phyloP scores from a whole-genome alignment of 1,140 invertebrate species.

The Pseudomyrmex gracilis region DNA sequence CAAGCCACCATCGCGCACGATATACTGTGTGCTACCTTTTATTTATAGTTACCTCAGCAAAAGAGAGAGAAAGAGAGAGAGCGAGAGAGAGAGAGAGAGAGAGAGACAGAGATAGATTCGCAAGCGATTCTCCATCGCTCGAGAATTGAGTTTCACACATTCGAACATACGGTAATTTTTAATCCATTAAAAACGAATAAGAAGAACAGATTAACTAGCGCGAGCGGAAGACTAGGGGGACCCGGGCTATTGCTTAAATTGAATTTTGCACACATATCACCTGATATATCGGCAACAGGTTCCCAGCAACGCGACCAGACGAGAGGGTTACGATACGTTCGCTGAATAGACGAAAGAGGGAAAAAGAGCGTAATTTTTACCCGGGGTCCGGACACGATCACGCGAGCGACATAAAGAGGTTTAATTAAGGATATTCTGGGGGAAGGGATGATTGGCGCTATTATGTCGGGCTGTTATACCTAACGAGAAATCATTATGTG shows the following conservation, averaged over 20 bases:
- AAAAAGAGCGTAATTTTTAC: slow-evolving; percentile 39
- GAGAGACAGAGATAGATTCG: not conserved
- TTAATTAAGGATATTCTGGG: slow-evolving; percentile 34
- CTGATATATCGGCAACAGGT: slow-evolving; percentile 43
- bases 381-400: slow-evolving; percentile 9
- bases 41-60: slow-evolving; percentile 22
- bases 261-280: slow-evolving; percentile 25
- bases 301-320: not conserved
- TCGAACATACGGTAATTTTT: slow-evolving; percentile 7
- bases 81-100: not conserved
- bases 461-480: not conserved
- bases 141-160: slow-evolving; percentile 5
- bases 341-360: slow-evolving; percentile 12
- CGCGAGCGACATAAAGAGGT: slow-evolving; percentile 6
- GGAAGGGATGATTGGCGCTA: not conserved
- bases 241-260: slow-evolving; percentile 27
- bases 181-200: slow-evolving; percentile 34
- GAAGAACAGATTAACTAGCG: slow-evolving; percentile 26
- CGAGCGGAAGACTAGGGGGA: not conserved
- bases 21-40: not conserved
- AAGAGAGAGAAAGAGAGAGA: not conserved
- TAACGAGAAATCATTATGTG: not conserved
- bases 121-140: not conserved
- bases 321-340: slow-evolving; percentile 32
- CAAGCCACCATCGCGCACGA: not conserved